Evolutionary conservation across 2,888 invertebrate species (phyloP).

Genomic region (Ectropis crepuscularia): DNA sequence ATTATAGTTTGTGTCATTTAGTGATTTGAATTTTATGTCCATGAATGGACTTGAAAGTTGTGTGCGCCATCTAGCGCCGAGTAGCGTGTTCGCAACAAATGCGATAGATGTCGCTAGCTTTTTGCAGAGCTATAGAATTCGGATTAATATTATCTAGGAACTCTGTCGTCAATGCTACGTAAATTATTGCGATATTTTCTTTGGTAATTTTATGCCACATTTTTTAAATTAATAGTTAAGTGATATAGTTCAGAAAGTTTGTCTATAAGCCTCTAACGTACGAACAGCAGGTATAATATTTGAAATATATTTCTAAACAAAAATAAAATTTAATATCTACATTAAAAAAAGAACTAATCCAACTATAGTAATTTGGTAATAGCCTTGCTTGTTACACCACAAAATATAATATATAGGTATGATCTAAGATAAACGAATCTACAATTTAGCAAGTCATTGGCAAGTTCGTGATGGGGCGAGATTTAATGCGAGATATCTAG

Average conservation of each 20-base stretch:
- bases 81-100: constrained; percentile 56
- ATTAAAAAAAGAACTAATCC: too few relatives aligned
- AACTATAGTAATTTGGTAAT: too few relatives aligned
- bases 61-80: constrained; percentile 77
- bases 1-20: too few relatives aligned
- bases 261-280: not conserved
- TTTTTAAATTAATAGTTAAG: too few relatives aligned
- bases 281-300: not conserved
- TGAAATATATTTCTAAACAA: too few relatives aligned
- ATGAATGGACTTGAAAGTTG: constrained; percentile 8
- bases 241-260: too few relatives aligned
- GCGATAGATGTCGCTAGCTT: constrained; percentile 69
- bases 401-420: not conserved
- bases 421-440: constrained; percentile 2
- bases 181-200: not conserved
- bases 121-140: constrained; percentile 6
- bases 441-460: constrained; percentile 12
- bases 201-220: too few relatives aligned
- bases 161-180: not conserved
- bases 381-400: not conserved
- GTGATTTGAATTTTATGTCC: too few relatives aligned
- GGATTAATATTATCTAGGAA: not conserved
- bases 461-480: constrained; percentile 26
- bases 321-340: too few relatives aligned
- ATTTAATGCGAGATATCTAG: constrained; percentile 26